phyloP scores from a whole-genome alignment of 2,797 vertebrate species.

The Malurus splendens region DNA sequence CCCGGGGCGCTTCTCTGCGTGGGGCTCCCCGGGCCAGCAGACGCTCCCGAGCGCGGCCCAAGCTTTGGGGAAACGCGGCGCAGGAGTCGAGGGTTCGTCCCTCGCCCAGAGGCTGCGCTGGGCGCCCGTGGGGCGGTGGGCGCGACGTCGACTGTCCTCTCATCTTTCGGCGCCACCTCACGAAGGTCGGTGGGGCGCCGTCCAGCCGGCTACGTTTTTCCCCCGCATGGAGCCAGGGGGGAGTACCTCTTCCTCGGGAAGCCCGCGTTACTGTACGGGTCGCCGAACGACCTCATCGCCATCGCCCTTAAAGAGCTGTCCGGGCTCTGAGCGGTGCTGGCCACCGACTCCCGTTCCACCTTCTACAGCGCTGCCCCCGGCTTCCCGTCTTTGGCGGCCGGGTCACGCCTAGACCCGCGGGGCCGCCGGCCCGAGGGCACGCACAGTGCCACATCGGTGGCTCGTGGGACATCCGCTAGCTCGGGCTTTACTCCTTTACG shows the following conservation, averaged over 20 bases:
- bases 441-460: neutral
- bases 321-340: neutral
- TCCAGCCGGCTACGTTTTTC: neutral
- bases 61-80: neutral
- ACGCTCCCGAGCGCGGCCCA: neutral
- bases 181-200: too few species aligned
- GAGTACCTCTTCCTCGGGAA: neutral
- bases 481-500: neutral
- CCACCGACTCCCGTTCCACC: neutral
- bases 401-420: neutral
- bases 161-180: neutral
- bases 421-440: neutral
- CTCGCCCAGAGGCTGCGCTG: neutral
- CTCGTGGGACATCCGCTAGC: neutral
- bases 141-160: neutral
- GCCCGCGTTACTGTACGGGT: neutral
- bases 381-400: neutral
- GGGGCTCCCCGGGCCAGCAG: neutral
- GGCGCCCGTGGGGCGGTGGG: neutral
- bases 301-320: neutral
- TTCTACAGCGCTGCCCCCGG: neutral
- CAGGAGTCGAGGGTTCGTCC: neutral
- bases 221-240: neutral
- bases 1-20: neutral
- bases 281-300: neutral